Evolutionary conservation across 1,140 invertebrate genomes (phyloP), one percentile per base, ranked within the genome.

Genomic region (Penaeus chinensis): DNA sequence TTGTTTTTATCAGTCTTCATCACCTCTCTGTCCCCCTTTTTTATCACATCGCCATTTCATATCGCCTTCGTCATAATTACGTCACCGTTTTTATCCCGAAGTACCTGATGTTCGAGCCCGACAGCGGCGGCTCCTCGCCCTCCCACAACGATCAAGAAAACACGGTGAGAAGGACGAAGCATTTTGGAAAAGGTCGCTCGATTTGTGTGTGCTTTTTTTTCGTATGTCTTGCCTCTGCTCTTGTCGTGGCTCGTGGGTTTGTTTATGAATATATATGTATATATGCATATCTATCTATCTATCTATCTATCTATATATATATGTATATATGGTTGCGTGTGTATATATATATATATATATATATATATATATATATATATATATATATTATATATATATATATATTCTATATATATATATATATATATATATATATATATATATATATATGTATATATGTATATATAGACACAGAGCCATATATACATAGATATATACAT

Each of bases 101-200:
- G 85, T 87, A 87, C 69, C 69, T 87, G 80, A 82, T 87, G 37
- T 87, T 87, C 79, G 85, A 87, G 61, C 54, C 37, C 19, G 85
- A 87, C 62, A 87, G 85, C 32, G 85, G 85, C 20, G 85, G 80
- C 24, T 87, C 80, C 8, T 87, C 85, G 2, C 85, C 80, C 0
- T 65, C 85, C 27, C 85, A 87, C 80, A 82, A 87, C 80, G 85
- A 87, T 71, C 80, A 87, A 47, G 85, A 87, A 62, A 87, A 87
- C 80, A 87, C 85, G 85, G 85, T 87, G 85, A 87, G 85, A 61
- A 47, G 47, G 47, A 47, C 47, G 47, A 47, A 47, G 47, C 47
- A 47, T 47, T 47, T 47, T 47, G 47, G 47, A 13, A 47, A 47
- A 47, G 19, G 8, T 20, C 20, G 32, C 63, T 37, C 16, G 2